These are phyloP conservation scores for Sinopyrophorus schimmeli DNA, from an alignment of 2,888 invertebrate genomes.

Conservation along the genomic window DNA sequence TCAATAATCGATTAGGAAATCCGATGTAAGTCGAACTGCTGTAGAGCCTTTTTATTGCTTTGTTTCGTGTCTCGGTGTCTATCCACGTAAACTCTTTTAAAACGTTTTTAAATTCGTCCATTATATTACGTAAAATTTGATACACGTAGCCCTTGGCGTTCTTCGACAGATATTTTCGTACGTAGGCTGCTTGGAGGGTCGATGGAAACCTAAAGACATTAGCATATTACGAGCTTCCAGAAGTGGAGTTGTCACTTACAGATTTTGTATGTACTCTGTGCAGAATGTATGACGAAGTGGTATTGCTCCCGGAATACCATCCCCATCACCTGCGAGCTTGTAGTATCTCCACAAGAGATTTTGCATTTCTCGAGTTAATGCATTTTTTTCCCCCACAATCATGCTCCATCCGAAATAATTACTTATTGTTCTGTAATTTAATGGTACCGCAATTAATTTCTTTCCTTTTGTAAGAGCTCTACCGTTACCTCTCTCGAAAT, in stretches of 20 bases:
- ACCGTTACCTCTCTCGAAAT: slow-evolving; percentile 46
- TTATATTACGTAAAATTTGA: slow-evolving; percentile 47
- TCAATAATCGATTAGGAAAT: too few species aligned
- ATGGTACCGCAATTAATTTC: too few species aligned
- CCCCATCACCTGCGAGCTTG: too few species aligned
- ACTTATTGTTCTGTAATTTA: slow-evolving; percentile 2
- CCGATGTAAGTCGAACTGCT: too few species aligned
- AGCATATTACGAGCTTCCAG: not conserved
- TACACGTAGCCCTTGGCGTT: slow-evolving; percentile 40
- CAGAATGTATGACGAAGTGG: slow-evolving; percentile 13
- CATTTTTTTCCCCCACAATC: slow-evolving; percentile 2
- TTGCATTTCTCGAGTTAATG: not conserved
- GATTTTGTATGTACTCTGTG: too few species aligned
- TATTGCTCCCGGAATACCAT: not conserved
- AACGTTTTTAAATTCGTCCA: slow-evolving; percentile 44
- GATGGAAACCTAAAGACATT: slow-evolving; percentile 24
- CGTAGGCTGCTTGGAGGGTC: slow-evolving; percentile 41
- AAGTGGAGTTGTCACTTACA: too few species aligned
- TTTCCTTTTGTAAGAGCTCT: not conserved
- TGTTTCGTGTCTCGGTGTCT: slow-evolving; percentile 45
- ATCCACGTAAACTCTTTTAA: slow-evolving; percentile 47
- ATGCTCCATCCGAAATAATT: slow-evolving; percentile 8
- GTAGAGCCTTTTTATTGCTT: slow-evolving; percentile 40
- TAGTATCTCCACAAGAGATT: not conserved
- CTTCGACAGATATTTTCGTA: slow-evolving; percentile 45